Base-by-base conservation (phyloP, 2,888 invertebrate species). In the Amphipoea lucens region DNA sequence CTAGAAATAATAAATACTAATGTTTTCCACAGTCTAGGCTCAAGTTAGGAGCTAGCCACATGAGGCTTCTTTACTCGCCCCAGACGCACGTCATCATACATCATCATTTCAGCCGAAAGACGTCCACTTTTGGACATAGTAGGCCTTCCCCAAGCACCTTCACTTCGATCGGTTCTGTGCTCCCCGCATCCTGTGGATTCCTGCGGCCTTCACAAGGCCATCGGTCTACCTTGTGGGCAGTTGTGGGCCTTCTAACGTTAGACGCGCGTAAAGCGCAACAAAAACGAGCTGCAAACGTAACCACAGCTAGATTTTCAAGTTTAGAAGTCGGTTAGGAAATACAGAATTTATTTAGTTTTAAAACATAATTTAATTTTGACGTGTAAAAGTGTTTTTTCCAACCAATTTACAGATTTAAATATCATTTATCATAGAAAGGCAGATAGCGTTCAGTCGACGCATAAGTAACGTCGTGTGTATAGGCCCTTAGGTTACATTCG, bases 1-100 rank as follows among this genome's bases (percentile, higher is more conserved):
- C 12, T 57, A 68, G 73, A 78, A 69, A 51, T 14, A 40, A 66
- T 51, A 51, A 76, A 76, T 74, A 63, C 29, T 65, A 63, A 73
- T 51, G 57, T 75, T 48, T 67, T 62, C 7, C 20, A 67, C 67
- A 42, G 67, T 57, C 48, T 57, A 65, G 12, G 57, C 9, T 12
- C 51, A 70, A 54, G 54, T 48, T 48, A 79, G 11, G n/a, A 42
- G 7, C 51, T 36, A 20, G 20, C 4, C 36, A 40, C 65, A 40
- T 9, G 20, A 40, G 23, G 11, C 4, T n/a, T 60, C n/a, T n/a
- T 57, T n/a, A 57, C 23, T 57, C 23, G 57, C 57, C 57, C 11
- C 4, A 60, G 57, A n/a, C 12, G 57, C n/a, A 1, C 11, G n/a
- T 23, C 20, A 54, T 54, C 23, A 57, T 23, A 57, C 57, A 57